Evolutionary conservation across 2,113 vertebrate genomes (phyloP), one percentile per base, ranked within the genome.

Genomic region (Ptychochromis oligacanthus): DNA sequence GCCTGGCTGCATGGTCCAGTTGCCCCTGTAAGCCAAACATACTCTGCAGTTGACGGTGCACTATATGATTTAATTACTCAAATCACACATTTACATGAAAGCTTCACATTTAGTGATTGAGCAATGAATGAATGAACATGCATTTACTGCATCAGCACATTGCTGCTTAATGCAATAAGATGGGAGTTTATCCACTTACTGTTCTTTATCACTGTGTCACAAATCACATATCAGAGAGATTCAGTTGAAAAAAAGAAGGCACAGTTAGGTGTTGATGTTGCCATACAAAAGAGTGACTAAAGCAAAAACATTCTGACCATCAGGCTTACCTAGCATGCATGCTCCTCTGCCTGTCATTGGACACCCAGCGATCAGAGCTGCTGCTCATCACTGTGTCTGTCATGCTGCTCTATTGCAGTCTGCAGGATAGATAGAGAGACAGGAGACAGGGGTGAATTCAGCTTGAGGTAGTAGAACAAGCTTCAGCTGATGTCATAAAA

Each of bases 301-400:
- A 5, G 34, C 18, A 28, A 38, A 74, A 46, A 28, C 43, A 49
- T 58, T 82, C 17, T 61, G 64, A 79, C 36, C 26, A 20, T 54
- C 20, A 1, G 0, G 24, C 95, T 97, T 93, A 98, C 98, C 95
- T 94, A 8, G 96, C 83, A n/a, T 96, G 95, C 82, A 96, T 94
- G 54, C 89, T 94, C 89, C 95, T 96, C 91, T 96, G 95, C n/a
- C 96, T 94, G 90, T 97, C 96, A 0, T 97, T 92, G 43, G 97
- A 96, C 93, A 94, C 94, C 98, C 97, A 98, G 79, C 95, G 97
- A 90, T 95, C 96, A 0, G 97, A 95, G 90, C 94, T 95, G 89
- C 88, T 94, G 15, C 96, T 97, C 93, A 98, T 94, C 88, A 97
- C 97, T 0, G 98, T 92, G 91, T 99, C 95, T 0, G 98, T 97